Evolutionary conservation across 2,888 invertebrate species (phyloP).

Genomic region (Agrilus mali): DNA sequence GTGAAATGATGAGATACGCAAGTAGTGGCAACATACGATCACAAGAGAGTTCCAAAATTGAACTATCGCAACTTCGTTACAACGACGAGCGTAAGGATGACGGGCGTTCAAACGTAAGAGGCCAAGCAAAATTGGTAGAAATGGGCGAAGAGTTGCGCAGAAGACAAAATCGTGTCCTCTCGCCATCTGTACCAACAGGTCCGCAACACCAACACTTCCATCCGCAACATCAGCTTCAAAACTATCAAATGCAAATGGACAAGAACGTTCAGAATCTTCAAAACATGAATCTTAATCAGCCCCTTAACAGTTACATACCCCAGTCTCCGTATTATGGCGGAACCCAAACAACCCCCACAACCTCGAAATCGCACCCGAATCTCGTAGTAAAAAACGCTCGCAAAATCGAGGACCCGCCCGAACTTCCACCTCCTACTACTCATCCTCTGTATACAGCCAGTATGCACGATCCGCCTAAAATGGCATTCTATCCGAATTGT

Average conservation of each 20-base stretch:
- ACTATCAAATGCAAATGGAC: slow-evolving; percentile 22
- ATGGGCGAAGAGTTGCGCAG: slow-evolving; percentile 71
- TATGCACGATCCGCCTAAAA: slow-evolving; percentile 59
- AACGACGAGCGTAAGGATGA: slow-evolving; percentile 13
- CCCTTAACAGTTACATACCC: slow-evolving; percentile 6
- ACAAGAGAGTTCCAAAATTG: slow-evolving; percentile 24
- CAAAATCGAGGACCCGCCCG: slow-evolving; percentile 36
- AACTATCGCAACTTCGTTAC: slow-evolving; percentile 20
- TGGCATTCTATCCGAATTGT: slow-evolving; percentile 50
- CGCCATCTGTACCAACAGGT: slow-evolving; percentile 23
- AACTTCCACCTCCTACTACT: slow-evolving; percentile 56
- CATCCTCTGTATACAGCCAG: slow-evolving; percentile 66
- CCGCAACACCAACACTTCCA: slow-evolving; percentile 18
- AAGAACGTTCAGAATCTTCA: slow-evolving; percentile 31
- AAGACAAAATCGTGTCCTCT: slow-evolving; percentile 36
- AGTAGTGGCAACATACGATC: slow-evolving; percentile 32
- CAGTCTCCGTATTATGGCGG: slow-evolving; percentile 16
- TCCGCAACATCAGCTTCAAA: slow-evolving; percentile 10
- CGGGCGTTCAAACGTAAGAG: slow-evolving; percentile 19
- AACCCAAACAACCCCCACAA: slow-evolving; percentile 35
- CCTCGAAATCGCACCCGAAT: slow-evolving; percentile 34
- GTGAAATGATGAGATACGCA: slow-evolving; percentile 25
- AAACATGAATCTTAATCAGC: slow-evolving; percentile 24
- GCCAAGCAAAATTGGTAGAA: slow-evolving; percentile 59
- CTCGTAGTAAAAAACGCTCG: slow-evolving; percentile 42